Evolutionary conservation across 1,140 invertebrate genomes (phyloP).

Genomic region (Rhyzopertha dominica): DNA sequence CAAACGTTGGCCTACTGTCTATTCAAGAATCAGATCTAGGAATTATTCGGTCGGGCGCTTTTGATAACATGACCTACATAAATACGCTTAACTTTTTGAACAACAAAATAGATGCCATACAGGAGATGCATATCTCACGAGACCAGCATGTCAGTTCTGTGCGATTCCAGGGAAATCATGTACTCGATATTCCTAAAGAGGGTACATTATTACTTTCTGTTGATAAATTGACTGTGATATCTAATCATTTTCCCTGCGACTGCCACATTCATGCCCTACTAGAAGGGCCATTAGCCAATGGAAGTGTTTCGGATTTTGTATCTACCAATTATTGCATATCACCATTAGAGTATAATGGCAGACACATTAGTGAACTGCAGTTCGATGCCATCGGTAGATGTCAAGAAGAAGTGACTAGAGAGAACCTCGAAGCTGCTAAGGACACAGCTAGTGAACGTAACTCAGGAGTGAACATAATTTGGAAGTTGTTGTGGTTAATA

Average conservation of each 20-base stretch:
- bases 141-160: slow-evolving; percentile 64
- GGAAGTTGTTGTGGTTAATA: no score
- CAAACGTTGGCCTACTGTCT: slow-evolving; percentile 64
- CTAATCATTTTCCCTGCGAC: slow-evolving; percentile 80
- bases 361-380: slow-evolving; percentile 64
- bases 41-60: slow-evolving; percentile 63
- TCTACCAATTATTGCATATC: slow-evolving; percentile 79
- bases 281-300: slow-evolving; percentile 65
- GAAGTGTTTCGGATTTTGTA: slow-evolving; percentile 59
- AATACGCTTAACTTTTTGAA: slow-evolving; percentile 68
- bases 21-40: slow-evolving; percentile 77
- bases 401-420: slow-evolving; percentile 60
- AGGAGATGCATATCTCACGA: slow-evolving; percentile 61
- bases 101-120: slow-evolving; percentile 77
- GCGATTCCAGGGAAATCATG: slow-evolving; percentile 73
- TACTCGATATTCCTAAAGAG: slow-evolving; percentile 65
- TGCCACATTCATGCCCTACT: slow-evolving; percentile 71
- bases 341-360: slow-evolving; percentile 71
- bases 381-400: slow-evolving; percentile 62
- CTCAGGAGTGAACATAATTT: no score
- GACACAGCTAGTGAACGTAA: no score
- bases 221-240: slow-evolving; percentile 59
- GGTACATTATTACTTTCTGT: slow-evolving; percentile 61
- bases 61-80: slow-evolving; percentile 63
- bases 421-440: slow-evolving; percentile 55